A percentile compares a stretch with the other conserved stretches of the same genome.
These are phyloP conservation scores for Rostratula benghalensis DNA, from an alignment of 2,113 vertebrate species.

Conservation along the genomic window DNA sequence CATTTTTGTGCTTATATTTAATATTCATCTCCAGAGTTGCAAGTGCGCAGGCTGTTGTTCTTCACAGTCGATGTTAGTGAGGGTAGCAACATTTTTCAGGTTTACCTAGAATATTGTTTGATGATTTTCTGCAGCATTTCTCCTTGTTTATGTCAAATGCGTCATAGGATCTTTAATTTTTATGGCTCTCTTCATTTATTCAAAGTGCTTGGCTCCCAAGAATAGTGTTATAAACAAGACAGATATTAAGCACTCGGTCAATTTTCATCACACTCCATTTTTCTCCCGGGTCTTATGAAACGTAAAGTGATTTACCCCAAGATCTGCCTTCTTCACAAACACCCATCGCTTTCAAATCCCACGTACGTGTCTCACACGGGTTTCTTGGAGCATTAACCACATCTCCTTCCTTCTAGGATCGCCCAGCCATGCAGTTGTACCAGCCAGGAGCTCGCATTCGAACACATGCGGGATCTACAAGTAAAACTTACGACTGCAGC, in stretches of 20 bases:
- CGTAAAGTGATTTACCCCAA: background rate
- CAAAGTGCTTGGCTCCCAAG: constrained; percentile 46
- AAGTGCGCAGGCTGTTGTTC: background rate
- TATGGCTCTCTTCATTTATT: background rate
- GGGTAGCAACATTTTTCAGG: background rate
- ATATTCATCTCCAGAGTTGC: background rate
- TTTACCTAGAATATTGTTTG: background rate
- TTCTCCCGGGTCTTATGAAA: background rate
- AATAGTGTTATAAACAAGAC: background rate
- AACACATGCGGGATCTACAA: constrained; percentile 79
- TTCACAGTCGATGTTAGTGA: background rate
- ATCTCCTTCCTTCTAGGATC: constrained; percentile 80
- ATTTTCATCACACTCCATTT: constrained; percentile 11
- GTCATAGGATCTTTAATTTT: background rate
- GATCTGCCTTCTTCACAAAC: background rate
- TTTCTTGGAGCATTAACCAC: constrained; percentile 9
- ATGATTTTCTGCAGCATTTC: background rate
- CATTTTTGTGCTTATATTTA: background rate
- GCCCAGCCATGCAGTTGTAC: constrained; percentile 91
- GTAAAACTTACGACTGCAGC: constrained; percentile 80
- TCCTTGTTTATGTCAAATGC: background rate
- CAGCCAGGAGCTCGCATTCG: constrained; percentile 87
- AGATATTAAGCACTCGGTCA: background rate
- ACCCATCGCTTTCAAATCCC: background rate
- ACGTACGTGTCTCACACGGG: background rate